Conservation (phyloP, 2,113 vertebrate genomes). For the Microcebus griseorufus region DNA sequence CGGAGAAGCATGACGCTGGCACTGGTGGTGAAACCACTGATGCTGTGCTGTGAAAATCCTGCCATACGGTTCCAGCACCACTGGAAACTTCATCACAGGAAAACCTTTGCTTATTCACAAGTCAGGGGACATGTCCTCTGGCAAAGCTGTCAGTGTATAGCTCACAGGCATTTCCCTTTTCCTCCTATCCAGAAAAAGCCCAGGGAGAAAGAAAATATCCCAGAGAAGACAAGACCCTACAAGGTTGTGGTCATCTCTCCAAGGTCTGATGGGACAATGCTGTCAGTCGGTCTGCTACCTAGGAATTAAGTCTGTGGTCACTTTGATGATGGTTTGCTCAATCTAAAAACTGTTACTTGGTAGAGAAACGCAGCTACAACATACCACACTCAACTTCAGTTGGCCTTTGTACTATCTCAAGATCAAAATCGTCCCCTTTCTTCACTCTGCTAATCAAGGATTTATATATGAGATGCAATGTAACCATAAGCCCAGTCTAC, state of each 20-base stretch:
- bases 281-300: not conserved
- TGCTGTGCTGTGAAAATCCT: not conserved
- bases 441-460: not conserved
- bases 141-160: not conserved
- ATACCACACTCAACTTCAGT: not conserved
- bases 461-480: not conserved
- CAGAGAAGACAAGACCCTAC: not conserved
- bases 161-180: not conserved
- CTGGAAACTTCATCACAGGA: not conserved
- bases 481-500: too few species aligned
- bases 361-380: not conserved
- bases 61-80: too few species aligned
- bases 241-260: not conserved
- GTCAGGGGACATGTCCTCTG: not conserved
- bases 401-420: not conserved
- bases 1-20: fast-evolving
- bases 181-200: not conserved
- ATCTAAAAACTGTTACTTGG: not conserved
- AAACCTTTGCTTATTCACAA: not conserved
- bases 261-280: not conserved
- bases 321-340: not conserved
- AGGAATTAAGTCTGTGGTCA: not conserved
- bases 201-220: not conserved
- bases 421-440: not conserved
- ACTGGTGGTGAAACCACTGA: not conserved